A percentile compares a stretch with the other conserved stretches of the same genome.
Conservation (phyloP, 2,113 vertebrate genomes). For the Pelecanoides urinatrix region DNA sequence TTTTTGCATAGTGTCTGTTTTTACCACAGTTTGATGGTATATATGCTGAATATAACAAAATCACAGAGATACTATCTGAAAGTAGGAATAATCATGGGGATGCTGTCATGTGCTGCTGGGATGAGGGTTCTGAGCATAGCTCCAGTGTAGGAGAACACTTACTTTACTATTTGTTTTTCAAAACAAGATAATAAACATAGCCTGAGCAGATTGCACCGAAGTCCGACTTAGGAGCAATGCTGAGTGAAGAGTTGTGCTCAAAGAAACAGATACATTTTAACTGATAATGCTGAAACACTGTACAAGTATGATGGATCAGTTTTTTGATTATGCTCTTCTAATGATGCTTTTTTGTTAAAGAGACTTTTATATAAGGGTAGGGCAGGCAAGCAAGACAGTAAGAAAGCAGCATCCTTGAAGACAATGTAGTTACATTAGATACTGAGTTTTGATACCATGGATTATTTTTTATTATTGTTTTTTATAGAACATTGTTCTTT, state of each 20-base stretch:
- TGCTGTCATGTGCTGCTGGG: neutral
- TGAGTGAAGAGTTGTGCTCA: neutral
- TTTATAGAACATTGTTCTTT: neutral
- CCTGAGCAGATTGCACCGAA: neutral
- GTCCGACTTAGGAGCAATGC: neutral
- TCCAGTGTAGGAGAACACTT: neutral
- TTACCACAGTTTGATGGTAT: neutral
- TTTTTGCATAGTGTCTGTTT: neutral
- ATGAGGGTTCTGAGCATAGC: neutral
- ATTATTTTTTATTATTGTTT: neutral
- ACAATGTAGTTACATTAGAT: neutral
- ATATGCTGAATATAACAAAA: neutral
- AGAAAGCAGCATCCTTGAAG: neutral
- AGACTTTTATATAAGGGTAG: neutral
- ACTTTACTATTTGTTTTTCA: constrained; percentile 4
- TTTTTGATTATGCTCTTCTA: neutral
- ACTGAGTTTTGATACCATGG: neutral
- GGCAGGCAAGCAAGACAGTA: neutral
- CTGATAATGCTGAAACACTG: neutral
- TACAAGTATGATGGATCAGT: neutral
- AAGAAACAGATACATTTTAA: neutral
- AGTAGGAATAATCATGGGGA: neutral
- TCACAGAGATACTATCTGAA: neutral
- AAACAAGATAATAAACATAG: neutral
- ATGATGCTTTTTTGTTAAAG: neutral